Conservation (phyloP, 2,797 vertebrate species). For the Protosalanx chinensis region DNA sequence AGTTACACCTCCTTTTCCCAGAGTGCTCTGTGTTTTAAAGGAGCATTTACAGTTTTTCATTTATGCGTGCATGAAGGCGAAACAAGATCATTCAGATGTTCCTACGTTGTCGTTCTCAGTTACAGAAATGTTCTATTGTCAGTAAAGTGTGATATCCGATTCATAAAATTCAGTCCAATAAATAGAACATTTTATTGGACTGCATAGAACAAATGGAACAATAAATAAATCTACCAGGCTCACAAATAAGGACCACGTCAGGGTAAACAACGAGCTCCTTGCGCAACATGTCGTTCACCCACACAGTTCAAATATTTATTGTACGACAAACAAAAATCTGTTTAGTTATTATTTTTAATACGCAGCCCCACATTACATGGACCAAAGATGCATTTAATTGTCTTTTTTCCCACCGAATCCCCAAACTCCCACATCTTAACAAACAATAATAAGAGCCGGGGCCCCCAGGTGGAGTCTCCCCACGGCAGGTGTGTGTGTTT, state of each 20-base stretch:
- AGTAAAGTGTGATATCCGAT: not conserved
- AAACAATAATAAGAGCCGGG: slow-evolving; percentile 69
- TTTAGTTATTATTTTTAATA: slow-evolving; percentile 39
- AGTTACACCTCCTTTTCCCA: slow-evolving; percentile 10
- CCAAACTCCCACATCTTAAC: slow-evolving; percentile 61
- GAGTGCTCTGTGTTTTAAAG: slow-evolving; percentile 4
- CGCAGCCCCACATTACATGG: not conserved
- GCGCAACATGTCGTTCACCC: not conserved
- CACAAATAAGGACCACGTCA: not conserved
- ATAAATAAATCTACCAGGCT: too few relatives aligned
- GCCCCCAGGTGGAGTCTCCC: slow-evolving; percentile 64
- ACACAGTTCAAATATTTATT: slow-evolving; percentile 7
- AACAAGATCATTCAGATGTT: not conserved
- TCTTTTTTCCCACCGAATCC: slow-evolving; percentile 59
- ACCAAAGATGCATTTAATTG: slow-evolving; percentile 37
- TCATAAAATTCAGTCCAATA: not conserved
- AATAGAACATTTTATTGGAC: not conserved
- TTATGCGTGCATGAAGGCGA: not conserved
- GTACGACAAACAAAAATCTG: slow-evolving; percentile 47
- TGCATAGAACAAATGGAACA: too few relatives aligned
- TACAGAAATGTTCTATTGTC: not conserved
- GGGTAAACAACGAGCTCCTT: not conserved
- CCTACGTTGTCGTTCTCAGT: not conserved
- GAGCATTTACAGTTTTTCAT: not conserved
- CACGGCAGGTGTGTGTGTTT: slow-evolving; percentile 73